Percentiles rank a stretch among this genome's conserved stretches.
Conservation (phyloP, 2,113 vertebrate genomes). For the Rhombomys opimus region DNA sequence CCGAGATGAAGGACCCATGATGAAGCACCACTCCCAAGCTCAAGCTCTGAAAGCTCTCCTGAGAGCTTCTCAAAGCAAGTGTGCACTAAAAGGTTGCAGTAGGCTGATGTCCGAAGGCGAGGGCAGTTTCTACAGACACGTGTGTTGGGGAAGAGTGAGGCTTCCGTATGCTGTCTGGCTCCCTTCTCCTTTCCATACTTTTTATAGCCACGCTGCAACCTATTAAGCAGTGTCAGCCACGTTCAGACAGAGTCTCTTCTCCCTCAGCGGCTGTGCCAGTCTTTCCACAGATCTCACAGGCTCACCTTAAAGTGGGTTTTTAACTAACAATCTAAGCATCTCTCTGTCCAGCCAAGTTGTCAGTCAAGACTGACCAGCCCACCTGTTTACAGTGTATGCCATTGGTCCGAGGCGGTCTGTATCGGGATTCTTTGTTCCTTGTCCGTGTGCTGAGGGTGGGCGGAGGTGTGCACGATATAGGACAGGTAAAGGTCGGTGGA, state of each 20-base stretch:
- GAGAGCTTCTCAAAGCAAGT: neutral
- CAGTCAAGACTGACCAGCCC: neutral
- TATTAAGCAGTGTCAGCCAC: neutral
- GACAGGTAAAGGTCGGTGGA: neutral
- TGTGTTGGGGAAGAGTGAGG: neutral
- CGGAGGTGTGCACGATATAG: too few relatives aligned
- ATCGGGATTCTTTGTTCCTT: neutral
- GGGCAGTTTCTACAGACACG: neutral
- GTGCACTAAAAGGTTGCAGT: neutral
- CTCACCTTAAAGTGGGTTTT: neutral
- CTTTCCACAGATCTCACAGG: neutral
- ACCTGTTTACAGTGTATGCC: neutral
- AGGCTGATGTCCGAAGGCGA: neutral
- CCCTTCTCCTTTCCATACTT: neutral
- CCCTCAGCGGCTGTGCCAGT: neutral
- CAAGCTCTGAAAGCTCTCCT: neutral
- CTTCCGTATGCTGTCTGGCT: neutral
- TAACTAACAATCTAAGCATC: neutral
- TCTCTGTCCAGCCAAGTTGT: neutral
- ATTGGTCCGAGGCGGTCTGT: neutral
- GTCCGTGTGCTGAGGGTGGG: neutral
- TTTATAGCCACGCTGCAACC: neutral
- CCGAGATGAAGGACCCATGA: neutral
- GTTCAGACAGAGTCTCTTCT: neutral
- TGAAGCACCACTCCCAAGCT: neutral